phyloP scores from a whole-genome alignment of 2,888 invertebrate genomes.

The Gortyna flavago region DNA sequence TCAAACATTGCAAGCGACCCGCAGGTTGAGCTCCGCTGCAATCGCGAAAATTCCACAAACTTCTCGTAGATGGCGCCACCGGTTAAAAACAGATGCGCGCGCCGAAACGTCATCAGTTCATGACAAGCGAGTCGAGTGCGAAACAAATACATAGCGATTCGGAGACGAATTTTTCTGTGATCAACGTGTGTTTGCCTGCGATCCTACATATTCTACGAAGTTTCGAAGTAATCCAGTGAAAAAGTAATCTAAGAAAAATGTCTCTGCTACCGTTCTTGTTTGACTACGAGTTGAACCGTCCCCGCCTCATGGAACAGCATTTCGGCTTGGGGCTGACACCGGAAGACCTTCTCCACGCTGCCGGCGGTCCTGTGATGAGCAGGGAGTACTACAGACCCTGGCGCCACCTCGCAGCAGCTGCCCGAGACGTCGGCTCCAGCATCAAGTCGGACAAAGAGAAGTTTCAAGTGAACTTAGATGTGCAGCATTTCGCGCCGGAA shows the following conservation, averaged over 20 bases:
- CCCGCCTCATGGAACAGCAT: constrained; percentile 87
- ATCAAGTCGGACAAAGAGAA: constrained; percentile 87
- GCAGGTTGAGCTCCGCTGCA: constrained; percentile 65
- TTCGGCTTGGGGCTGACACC: constrained; percentile 88
- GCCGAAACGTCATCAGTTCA: constrained; percentile 72
- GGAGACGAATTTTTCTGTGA: constrained; percentile 27
- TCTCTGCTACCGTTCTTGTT: constrained; percentile 87
- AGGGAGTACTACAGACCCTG: constrained; percentile 80
- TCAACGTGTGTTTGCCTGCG: neutral
- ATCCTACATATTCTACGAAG: neutral
- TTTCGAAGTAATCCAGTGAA: constrained; percentile 30
- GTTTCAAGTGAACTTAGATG: constrained; percentile 92
- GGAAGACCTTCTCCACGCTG: constrained; percentile 83
- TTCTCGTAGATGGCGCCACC: constrained; percentile 75
- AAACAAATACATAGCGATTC: constrained; percentile 30
- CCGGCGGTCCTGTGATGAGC: constrained; percentile 72
- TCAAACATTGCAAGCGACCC: constrained; percentile 60
- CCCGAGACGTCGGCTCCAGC: constrained; percentile 85
- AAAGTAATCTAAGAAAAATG: constrained; percentile 74
- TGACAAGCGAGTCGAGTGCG: constrained; percentile 62
- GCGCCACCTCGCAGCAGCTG: constrained; percentile 80
- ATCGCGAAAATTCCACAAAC: constrained; percentile 77
- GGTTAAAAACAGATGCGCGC: constrained; percentile 74
- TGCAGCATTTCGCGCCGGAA: constrained; percentile 93
- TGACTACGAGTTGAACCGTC: constrained; percentile 77